These are phyloP conservation scores for Empidonax traillii DNA, from an alignment of 2,113 vertebrate genomes.

Conservation along the genomic window DNA sequence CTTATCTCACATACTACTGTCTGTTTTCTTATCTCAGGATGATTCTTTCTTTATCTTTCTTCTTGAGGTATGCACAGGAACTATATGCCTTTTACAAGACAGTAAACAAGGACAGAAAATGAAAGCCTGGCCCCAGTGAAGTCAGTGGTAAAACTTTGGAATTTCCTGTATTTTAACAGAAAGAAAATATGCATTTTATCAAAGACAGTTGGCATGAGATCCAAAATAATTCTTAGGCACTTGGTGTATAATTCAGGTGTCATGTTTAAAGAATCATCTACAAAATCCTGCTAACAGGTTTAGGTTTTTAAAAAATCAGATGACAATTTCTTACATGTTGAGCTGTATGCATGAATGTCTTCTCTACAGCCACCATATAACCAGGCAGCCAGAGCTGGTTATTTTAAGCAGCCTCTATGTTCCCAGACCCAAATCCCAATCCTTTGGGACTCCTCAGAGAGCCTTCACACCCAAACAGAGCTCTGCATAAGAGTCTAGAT, in stretches of 20 bases:
- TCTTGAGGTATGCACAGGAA: background rate
- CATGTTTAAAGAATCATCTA: background rate
- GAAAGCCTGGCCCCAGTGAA: background rate
- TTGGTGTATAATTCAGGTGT: background rate
- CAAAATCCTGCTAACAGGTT: background rate
- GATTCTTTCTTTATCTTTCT: slow-evolving; percentile 9
- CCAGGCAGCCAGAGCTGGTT: background rate
- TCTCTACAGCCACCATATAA: background rate
- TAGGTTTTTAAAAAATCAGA: background rate
- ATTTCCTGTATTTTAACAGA: background rate
- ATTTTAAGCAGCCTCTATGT: background rate
- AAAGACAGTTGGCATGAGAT: background rate
- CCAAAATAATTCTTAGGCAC: background rate
- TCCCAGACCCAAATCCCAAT: background rate
- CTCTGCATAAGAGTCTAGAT: background rate
- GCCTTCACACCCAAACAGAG: background rate
- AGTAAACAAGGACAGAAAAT: slow-evolving; percentile 20
- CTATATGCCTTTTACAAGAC: background rate
- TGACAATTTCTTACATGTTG: background rate
- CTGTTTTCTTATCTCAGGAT: slow-evolving; percentile 41
- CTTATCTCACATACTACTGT: slow-evolving; percentile 42
- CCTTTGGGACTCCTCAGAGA: background rate
- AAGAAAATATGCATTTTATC: background rate
- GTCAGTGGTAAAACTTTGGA: background rate
- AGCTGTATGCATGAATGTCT: background rate